A percentile compares a stretch with the other conserved stretches of the same genome.
phyloP scores from a whole-genome alignment of 2,888 invertebrate species.

The Physocephala rufipes region DNA sequence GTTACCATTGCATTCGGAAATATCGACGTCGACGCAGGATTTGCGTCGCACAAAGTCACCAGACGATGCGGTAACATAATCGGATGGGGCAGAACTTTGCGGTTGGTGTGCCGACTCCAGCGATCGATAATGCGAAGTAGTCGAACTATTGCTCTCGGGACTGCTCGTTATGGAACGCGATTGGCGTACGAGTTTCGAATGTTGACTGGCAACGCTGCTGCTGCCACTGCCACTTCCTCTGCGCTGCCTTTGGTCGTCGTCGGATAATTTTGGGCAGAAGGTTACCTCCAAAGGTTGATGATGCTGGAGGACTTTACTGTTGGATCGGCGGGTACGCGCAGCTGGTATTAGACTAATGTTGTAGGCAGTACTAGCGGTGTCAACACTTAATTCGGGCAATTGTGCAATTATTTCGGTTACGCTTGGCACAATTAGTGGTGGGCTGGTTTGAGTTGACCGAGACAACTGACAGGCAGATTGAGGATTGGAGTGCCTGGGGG shows the following conservation, averaged over 20 bases:
- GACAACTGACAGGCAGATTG: background rate
- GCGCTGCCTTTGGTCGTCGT: too few species aligned
- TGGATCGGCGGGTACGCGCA: background rate
- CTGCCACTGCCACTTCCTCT: slow-evolving; percentile 44
- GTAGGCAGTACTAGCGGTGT: slow-evolving; percentile 8
- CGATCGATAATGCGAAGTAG: slow-evolving; percentile 49
- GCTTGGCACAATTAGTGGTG: slow-evolving; percentile 6
- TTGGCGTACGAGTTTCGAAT: slow-evolving; percentile 26
- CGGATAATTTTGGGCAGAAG: slow-evolving; percentile 47
- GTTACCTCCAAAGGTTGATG: slow-evolving; percentile 54
- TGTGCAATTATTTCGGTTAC: slow-evolving; percentile 13
- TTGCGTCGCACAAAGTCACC: slow-evolving; percentile 16
- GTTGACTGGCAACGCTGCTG: slow-evolving; percentile 1
- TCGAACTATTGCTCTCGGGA: slow-evolving; percentile 49
- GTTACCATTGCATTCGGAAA: slow-evolving; percentile 16
- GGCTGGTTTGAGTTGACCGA: slow-evolving; percentile 14
- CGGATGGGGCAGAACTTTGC: slow-evolving; percentile 42
- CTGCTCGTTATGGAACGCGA: slow-evolving; percentile 31
- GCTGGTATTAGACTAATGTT: too few species aligned
- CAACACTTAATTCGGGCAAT: slow-evolving; percentile 19
- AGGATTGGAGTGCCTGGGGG: too few species aligned
- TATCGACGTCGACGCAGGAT: slow-evolving; percentile 23
- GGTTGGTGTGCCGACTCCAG: slow-evolving; percentile 43
- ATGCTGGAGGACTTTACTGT: background rate
- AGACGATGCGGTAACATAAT: slow-evolving; percentile 45